phyloP scores from a whole-genome alignment of 2,113 vertebrate species.

The Campylorhamphus procurvoides region DNA sequence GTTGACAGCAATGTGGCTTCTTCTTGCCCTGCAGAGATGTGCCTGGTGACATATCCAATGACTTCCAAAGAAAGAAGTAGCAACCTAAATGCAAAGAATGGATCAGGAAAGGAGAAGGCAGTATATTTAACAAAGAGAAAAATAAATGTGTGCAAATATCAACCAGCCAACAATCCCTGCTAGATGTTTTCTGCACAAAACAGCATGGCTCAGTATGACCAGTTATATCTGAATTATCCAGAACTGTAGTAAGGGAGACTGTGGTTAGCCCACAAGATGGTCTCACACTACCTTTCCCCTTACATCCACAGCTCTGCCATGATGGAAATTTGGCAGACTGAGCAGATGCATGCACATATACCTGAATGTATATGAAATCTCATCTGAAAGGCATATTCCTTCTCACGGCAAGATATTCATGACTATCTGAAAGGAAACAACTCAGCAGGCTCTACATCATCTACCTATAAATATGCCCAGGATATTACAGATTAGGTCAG shows the following conservation, averaged over 20 bases:
- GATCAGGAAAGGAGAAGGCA: neutral
- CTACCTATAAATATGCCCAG: neutral
- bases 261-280: neutral
- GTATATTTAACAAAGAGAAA: neutral
- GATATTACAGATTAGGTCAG: neutral
- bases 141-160: neutral
- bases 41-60: neutral
- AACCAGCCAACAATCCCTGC: neutral
- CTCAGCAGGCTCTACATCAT: neutral
- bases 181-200: neutral
- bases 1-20: neutral
- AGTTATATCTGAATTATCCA: neutral
- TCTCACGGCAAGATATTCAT: neutral
- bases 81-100: neutral
- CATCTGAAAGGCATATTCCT: neutral
- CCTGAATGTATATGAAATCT: neutral
- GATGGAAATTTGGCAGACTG: neutral
- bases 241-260: neutral
- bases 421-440: neutral
- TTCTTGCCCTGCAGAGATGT: neutral
- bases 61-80: neutral
- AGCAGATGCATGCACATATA: accelerated
- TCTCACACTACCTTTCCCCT: neutral
- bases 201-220: neutral
- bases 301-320: neutral